These are phyloP conservation scores for Chymomyza caudatula DNA, from an alignment of 2,888 invertebrate genomes.

Conservation along the genomic window DNA sequence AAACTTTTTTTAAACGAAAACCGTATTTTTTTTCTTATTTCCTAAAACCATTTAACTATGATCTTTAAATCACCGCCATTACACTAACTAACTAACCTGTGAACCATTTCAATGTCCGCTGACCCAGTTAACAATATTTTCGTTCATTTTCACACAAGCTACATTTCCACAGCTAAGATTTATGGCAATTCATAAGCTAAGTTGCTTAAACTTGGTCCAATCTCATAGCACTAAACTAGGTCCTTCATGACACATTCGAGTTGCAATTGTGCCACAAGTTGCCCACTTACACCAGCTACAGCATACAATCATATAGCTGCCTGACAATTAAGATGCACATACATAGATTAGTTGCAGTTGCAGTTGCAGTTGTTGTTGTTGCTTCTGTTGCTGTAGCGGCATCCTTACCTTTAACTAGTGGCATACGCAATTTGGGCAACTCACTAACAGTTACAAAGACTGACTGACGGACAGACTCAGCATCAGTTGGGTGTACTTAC, in stretches of 20 bases:
- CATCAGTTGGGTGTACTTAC: slow-evolving; percentile 18
- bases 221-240: slow-evolving; percentile 37
- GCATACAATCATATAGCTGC: slow-evolving; percentile 30
- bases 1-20: no score
- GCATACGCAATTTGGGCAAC: slow-evolving; percentile 64
- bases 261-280: slow-evolving; percentile 55
- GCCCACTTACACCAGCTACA: slow-evolving; percentile 55
- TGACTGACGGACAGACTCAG: slow-evolving; percentile 49
- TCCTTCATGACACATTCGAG: slow-evolving; percentile 19
- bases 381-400: slow-evolving; percentile 19
- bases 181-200: slow-evolving; percentile 70
- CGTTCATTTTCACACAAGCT: background rate
- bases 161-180: slow-evolving; percentile 60
- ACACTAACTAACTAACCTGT: background rate
- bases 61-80: no score
- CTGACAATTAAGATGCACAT: slow-evolving; percentile 72
- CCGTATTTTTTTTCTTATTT: no score
- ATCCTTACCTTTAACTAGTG: slow-evolving; percentile 1
- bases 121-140: background rate
- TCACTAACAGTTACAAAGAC: background rate
- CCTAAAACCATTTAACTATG: background rate
- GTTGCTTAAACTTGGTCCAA: slow-evolving; percentile 36
- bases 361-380: background rate
- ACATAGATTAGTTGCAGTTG: slow-evolving; percentile 61
- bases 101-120: background rate